Evolutionary conservation across 2,797 vertebrate species (phyloP).

Genomic region (Antrozous pallidus): DNA sequence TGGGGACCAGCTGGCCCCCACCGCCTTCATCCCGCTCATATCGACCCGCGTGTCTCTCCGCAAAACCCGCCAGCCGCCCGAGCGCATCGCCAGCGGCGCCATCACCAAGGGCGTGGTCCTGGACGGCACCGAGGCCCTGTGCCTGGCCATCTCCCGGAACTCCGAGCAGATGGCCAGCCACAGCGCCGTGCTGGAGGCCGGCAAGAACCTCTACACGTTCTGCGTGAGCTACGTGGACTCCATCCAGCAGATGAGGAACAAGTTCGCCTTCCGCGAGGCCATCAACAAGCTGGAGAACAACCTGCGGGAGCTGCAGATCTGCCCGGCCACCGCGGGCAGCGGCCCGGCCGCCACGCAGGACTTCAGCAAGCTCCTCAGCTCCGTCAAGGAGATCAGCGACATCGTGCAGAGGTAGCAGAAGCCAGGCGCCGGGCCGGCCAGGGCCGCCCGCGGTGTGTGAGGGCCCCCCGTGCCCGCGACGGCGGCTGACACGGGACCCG

Average conservation of each 20-base stretch:
- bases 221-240: slow-evolving; percentile 96
- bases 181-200: slow-evolving; percentile 94
- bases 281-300: slow-evolving; percentile 98
- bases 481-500: slow-evolving; percentile 50
- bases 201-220: slow-evolving; percentile 97
- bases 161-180: slow-evolving; percentile 96
- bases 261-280: slow-evolving; percentile 97
- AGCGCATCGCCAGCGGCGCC: slow-evolving; percentile 90
- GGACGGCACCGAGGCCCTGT: slow-evolving; percentile 91
- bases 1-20: slow-evolving; percentile 81
- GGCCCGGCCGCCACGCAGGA: slow-evolving; percentile 91
- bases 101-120: slow-evolving; percentile 94
- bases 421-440: slow-evolving; percentile 55
- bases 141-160: slow-evolving; percentile 91
- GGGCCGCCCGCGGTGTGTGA: slow-evolving; percentile 40
- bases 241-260: slow-evolving; percentile 99
- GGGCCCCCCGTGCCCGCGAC: fast-evolving
- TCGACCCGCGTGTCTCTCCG: slow-evolving; percentile 93
- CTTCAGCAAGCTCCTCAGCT: slow-evolving; percentile 97
- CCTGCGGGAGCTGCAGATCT: slow-evolving; percentile 96
- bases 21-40: slow-evolving; percentile 93
- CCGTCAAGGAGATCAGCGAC: slow-evolving; percentile 97
- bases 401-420: slow-evolving; percentile 98
- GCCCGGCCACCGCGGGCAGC: slow-evolving; percentile 88
- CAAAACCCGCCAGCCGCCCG: slow-evolving; percentile 92